Evolutionary conservation across 2,888 invertebrate species (phyloP).

Genomic region (Rosalia funebris): DNA sequence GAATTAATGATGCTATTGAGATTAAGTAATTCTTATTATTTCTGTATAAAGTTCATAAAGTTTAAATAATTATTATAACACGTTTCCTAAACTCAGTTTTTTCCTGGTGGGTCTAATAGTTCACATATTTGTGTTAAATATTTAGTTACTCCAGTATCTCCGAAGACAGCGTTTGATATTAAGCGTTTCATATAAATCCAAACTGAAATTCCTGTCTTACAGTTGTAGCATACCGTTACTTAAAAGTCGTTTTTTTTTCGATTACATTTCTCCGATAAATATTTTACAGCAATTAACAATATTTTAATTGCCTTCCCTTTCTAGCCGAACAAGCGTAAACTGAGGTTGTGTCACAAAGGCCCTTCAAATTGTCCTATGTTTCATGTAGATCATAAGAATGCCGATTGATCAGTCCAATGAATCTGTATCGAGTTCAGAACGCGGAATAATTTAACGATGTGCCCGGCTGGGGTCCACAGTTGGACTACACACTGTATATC

Average conservation of each 20-base stretch:
- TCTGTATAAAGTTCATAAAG: no score
- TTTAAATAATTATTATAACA: no score
- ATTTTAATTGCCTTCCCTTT: constrained; percentile 45
- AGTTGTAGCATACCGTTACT: no score
- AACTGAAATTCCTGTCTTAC: no score
- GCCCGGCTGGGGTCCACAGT: constrained; percentile 44
- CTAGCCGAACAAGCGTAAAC: constrained; percentile 40
- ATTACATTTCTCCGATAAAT: not conserved
- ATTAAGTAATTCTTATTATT: no score
- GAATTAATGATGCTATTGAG: no score
- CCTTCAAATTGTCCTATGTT: constrained; percentile 41
- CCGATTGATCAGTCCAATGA: constrained; percentile 60
- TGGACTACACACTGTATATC: constrained; percentile 42
- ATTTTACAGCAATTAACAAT: constrained; percentile 39
- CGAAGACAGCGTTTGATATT: no score
- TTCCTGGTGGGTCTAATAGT: no score
- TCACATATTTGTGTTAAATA: no score
- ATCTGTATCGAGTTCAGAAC: constrained; percentile 58
- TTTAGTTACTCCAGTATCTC: no score
- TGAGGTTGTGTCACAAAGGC: constrained; percentile 40
- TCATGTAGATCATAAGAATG: constrained; percentile 54
- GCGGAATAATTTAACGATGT: constrained; percentile 64
- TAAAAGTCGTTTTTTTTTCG: not conserved
- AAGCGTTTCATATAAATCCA: no score
- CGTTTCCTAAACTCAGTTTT: no score